Conservation (phyloP, 1,140 invertebrate genomes). For the Leptonema lineaticorne region DNA sequence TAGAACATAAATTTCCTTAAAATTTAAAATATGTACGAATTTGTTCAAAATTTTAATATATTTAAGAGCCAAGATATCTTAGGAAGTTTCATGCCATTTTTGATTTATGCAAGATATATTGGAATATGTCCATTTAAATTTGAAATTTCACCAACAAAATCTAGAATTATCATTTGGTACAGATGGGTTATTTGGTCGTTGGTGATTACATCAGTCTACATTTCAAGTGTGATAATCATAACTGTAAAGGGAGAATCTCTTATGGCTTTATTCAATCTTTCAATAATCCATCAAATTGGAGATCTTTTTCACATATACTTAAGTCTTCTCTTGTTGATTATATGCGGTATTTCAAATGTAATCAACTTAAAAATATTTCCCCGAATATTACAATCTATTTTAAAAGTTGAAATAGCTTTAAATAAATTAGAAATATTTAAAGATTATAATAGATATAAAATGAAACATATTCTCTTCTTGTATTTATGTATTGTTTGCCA, state of each 20-base stretch:
- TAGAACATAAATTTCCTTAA: no score
- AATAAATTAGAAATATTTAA: background rate
- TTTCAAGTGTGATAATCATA: background rate
- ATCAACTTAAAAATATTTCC: background rate
- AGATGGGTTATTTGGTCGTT: background rate
- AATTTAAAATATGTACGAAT: background rate
- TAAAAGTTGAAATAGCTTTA: background rate
- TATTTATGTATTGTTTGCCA: background rate
- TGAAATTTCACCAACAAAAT: background rate
- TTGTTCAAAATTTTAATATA: no score
- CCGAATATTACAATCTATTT: background rate
- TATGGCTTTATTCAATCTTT: background rate
- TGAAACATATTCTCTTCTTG: background rate
- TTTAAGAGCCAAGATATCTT: background rate
- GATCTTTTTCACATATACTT: constrained; percentile 1
- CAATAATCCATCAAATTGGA: background rate
- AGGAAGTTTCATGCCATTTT: background rate
- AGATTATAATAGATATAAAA: background rate
- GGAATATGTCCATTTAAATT: constrained; percentile 13
- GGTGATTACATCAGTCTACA: background rate
- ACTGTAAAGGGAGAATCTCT: background rate
- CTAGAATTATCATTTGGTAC: background rate
- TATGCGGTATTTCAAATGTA: background rate
- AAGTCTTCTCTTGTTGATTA: background rate
- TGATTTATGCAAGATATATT: background rate